A percentile compares a stretch with the other conserved stretches of the same genome.
These are phyloP conservation scores for Hyles lineata DNA, from an alignment of 2,888 invertebrate genomes.

Conservation along the genomic window DNA sequence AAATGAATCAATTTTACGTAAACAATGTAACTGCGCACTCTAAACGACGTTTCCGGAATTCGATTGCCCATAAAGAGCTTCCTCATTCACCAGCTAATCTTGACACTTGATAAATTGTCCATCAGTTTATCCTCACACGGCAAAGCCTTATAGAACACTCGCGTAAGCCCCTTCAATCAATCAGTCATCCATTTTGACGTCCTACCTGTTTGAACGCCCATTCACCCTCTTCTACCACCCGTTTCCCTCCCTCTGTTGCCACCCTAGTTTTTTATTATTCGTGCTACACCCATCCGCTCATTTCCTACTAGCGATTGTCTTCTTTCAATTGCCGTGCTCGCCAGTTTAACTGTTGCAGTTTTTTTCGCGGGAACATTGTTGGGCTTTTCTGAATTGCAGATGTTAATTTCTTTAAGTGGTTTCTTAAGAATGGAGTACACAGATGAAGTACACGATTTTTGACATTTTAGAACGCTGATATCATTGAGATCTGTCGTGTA, in stretches of 20 bases:
- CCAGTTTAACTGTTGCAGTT: conserved; percentile 19
- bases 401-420: neutral
- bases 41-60: neutral
- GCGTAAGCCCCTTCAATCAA: neutral
- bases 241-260: neutral
- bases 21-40: no score
- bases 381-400: neutral
- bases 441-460: no score
- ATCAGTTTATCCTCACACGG: neutral
- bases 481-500: no score
- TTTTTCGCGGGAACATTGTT: conserved; percentile 8
- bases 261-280: conserved; percentile 12
- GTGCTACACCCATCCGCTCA: conserved; percentile 46
- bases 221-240: neutral
- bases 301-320: conserved; percentile 60
- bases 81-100: neutral
- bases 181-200: conserved; percentile 23
- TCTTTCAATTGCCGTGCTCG: conserved; percentile 54
- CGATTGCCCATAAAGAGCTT: no score
- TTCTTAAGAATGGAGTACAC: neutral
- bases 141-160: neutral
- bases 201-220: conserved; percentile 13
- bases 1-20: no score
- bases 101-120: conserved; percentile 15
- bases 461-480: no score